A percentile compares a stretch with the other conserved stretches of the same genome.
phyloP scores from a whole-genome alignment of 2,888 invertebrate species.

The Epistrophella euchroma region DNA sequence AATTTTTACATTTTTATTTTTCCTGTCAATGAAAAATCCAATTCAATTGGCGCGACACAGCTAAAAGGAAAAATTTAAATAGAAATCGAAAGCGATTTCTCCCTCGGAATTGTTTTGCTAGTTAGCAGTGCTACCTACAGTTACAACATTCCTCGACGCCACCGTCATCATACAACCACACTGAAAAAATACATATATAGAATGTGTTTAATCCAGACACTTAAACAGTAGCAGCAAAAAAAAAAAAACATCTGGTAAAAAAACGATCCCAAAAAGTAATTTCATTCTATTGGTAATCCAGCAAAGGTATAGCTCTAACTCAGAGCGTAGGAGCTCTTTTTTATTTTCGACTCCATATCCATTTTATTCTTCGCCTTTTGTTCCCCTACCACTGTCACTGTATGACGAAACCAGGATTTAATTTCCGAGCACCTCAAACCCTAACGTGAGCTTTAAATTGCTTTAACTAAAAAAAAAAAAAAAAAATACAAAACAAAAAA shows the following conservation, averaged over 20 bases:
- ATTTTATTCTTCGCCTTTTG: conserved; percentile 44
- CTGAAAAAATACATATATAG: conserved; percentile 28
- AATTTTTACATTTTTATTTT: conserved; percentile 1
- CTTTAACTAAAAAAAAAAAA: conserved; percentile 27
- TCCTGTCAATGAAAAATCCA: conserved; percentile 34
- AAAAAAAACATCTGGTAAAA: conserved; percentile 59
- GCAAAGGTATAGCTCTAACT: conserved; percentile 33
- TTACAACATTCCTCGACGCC: conserved; percentile 62
- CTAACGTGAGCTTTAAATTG: conserved; percentile 14
- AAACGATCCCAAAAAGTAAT: conserved; percentile 20
- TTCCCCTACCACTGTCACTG: background rate
- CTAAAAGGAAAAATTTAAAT: conserved; percentile 52
- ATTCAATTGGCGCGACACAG: conserved; percentile 48
- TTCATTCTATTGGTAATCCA: conserved; percentile 24
- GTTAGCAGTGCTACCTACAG: conserved; percentile 64
- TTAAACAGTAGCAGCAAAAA: conserved; percentile 44
- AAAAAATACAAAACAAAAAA: conserved; percentile 31
- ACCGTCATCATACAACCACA: conserved; percentile 57
- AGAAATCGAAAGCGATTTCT: conserved; percentile 67
- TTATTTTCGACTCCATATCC: conserved; percentile 24
- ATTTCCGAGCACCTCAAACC: conserved; percentile 50
- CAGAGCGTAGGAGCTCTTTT: conserved; percentile 60
- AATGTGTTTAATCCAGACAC: conserved; percentile 21
- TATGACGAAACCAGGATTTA: conserved; percentile 72
- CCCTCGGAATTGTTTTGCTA: conserved; percentile 49